Base-by-base conservation (phyloP, 2,888 invertebrate species). In the Dichetophora obliterata region DNA sequence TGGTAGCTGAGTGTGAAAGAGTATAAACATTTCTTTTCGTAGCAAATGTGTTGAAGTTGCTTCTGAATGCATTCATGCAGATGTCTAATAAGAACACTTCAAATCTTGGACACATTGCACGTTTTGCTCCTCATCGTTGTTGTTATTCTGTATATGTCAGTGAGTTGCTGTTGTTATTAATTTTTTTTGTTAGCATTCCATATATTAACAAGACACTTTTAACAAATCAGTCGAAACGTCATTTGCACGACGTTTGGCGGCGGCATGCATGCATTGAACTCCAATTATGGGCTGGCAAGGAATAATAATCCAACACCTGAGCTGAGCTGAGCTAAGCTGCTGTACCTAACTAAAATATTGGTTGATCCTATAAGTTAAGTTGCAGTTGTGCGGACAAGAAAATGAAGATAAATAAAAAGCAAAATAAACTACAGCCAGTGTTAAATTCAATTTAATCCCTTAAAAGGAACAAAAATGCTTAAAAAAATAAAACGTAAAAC, bases 191-290 rank as follows among this genome's bases (percentile, higher is more conserved):
- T 61, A n/a, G 34, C 16, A 43, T 72, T 48, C 61, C 59, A 37
- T 11, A 48, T 72, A 66, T 66, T 74, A 74, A 74, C 74, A 54
- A 74, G 74, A 66, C 74, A 74, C 34, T 65, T 74, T 74, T 74
- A 65, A 74, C 74, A 74, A 74, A 74, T 74, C 74, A 65, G 54
- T 52, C 74, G 74, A 74, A 74, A 52, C 74, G 74, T 74, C 74
- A 74, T 74, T 74, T 66, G 66, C 74, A 31, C 70, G 31, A 52
- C 54, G 52, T 43, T 74, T 63, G 54, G 22, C 37, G 74, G 54
- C 74, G 34, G 16, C n/a, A 43, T 37, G 8, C 19, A 27, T 43
- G 24, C 27, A 72, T 48, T 59, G 72, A 59, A 74, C 63, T 66
- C 74, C 74, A 74, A 74, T 74, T 74, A 74, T 52, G 74, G 65